A percentile compares a stretch with the other conserved stretches of the same genome.
phyloP scores from a whole-genome alignment of 2,888 invertebrate species.

The Oligia fasciuncula region DNA sequence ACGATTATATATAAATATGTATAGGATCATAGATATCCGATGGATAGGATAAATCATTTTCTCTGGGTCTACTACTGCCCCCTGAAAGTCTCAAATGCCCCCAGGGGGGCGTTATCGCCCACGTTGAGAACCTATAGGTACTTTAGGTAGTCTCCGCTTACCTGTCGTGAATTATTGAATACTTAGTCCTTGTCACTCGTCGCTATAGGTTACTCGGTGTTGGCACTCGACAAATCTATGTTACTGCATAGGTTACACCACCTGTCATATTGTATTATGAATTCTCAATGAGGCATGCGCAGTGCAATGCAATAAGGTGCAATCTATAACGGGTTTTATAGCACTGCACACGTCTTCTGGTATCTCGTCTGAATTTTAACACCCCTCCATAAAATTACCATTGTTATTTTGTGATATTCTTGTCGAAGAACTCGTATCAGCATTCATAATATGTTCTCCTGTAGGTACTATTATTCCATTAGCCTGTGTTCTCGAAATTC shows the following conservation, averaged over 20 bases:
- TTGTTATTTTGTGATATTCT: slow-evolving; percentile 26
- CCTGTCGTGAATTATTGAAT: neutral
- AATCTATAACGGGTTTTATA: slow-evolving; percentile 34
- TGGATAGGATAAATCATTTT: too few relatives aligned
- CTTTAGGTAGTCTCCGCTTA: neutral
- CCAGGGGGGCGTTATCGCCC: too few relatives aligned
- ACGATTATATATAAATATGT: too few relatives aligned
- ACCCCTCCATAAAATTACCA: slow-evolving; percentile 21
- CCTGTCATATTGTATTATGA: slow-evolving; percentile 38
- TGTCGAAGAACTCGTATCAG: neutral
- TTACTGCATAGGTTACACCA: slow-evolving; percentile 43
- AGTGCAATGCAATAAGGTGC: slow-evolving; percentile 27
- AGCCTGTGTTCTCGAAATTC: neutral
- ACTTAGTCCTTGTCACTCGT: slow-evolving; percentile 26
- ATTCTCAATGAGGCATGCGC: slow-evolving; percentile 24
- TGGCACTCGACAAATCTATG: slow-evolving; percentile 33
- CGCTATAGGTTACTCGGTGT: slow-evolving; percentile 5
- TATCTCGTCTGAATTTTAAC: slow-evolving; percentile 41
- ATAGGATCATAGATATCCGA: too few relatives aligned
- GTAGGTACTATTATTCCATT: neutral
- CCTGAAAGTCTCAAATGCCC: too few relatives aligned
- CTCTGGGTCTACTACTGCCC: too few relatives aligned
- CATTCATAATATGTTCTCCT: slow-evolving; percentile 23
- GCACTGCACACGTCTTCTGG: slow-evolving; percentile 47
- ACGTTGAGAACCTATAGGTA: neutral